phyloP scores from a whole-genome alignment of 2,113 vertebrate species.

The Semnornis frantzii region DNA sequence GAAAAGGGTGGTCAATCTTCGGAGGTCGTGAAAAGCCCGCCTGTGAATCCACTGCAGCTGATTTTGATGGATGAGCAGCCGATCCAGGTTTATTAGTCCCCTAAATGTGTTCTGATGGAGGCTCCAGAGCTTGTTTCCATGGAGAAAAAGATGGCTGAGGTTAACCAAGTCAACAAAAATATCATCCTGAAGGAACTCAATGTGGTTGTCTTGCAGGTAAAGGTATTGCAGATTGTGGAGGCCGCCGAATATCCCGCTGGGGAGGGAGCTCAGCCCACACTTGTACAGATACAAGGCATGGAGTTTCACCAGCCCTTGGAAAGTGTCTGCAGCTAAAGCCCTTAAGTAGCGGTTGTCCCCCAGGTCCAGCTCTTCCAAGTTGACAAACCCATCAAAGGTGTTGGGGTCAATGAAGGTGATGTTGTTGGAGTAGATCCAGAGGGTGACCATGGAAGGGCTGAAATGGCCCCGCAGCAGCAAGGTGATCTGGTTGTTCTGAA shows the following conservation, averaged over 20 bases:
- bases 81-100: slow-evolving; percentile 92
- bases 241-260: slow-evolving; percentile 86
- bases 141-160: slow-evolving; percentile 97
- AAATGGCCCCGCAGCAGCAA: slow-evolving; percentile 91
- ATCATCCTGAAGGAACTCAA: slow-evolving; percentile 95
- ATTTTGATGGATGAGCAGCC: slow-evolving; percentile 95
- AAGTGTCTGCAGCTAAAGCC: slow-evolving; percentile 90
- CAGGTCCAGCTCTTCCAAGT: slow-evolving; percentile 96
- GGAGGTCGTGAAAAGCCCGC: slow-evolving; percentile 92
- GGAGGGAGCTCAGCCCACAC: slow-evolving; percentile 89
- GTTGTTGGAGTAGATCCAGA: slow-evolving; percentile 99
- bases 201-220: slow-evolving; percentile 96
- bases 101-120: slow-evolving; percentile 94
- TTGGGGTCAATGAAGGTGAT: slow-evolving; percentile 93
- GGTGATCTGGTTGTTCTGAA: slow-evolving; percentile 96
- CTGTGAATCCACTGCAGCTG: slow-evolving; percentile 92
- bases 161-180: slow-evolving; percentile 96
- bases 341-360: slow-evolving; percentile 92
- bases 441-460: slow-evolving; percentile 89
- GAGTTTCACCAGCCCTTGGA: slow-evolving; percentile 89
- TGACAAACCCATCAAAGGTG: slow-evolving; percentile 91
- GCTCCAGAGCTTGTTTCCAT: slow-evolving; percentile 93
- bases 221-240: slow-evolving; percentile 96
- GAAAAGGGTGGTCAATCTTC: slow-evolving; percentile 92
- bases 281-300: slow-evolving; percentile 95